These are phyloP conservation scores for Dysdera silvatica DNA, from an alignment of 1,140 invertebrate species.

Conservation along the genomic window DNA sequence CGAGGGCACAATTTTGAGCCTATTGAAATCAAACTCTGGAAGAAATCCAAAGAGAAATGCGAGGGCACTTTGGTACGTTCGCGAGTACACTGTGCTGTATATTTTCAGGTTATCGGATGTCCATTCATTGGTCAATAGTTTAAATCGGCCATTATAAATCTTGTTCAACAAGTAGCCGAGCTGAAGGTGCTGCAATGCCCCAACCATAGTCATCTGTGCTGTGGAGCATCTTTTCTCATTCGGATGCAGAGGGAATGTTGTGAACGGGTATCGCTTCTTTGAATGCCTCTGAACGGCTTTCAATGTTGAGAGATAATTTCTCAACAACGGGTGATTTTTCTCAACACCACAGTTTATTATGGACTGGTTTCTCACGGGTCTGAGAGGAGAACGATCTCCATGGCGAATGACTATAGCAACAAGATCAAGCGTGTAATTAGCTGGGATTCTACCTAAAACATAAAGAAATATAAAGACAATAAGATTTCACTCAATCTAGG, in stretches of 20 bases:
- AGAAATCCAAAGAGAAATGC: constrained; percentile 69
- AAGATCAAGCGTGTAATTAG: constrained; percentile 63
- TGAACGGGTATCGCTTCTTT: constrained; percentile 59
- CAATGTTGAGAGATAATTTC: constrained; percentile 35
- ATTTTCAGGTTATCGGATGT: constrained; percentile 57
- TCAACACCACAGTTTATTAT: constrained; percentile 61
- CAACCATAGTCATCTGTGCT: constrained; percentile 62
- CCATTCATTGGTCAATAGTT: constrained; percentile 47
- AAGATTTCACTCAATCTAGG: too few species aligned
- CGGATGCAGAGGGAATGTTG: constrained; percentile 68
- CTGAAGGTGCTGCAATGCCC: constrained; percentile 64
- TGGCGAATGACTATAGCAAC: constrained; percentile 72
- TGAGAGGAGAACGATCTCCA: constrained; percentile 75
- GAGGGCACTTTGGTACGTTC: constrained; percentile 80
- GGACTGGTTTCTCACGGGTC: constrained; percentile 64
- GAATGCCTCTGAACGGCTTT: constrained; percentile 47
- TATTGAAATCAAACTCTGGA: constrained; percentile 50
- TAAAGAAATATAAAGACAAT: constrained; percentile 32
- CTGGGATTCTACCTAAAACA: constrained; percentile 49
- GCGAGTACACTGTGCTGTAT: constrained; percentile 70
- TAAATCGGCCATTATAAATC: constrained; percentile 56
- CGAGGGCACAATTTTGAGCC: constrained; percentile 56
- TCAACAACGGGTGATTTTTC: constrained; percentile 33
- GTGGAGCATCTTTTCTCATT: constrained; percentile 52
- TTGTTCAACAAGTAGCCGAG: constrained; percentile 62